These are phyloP conservation scores for Leptogaster cylindrica DNA, from an alignment of 2,888 invertebrate species.

Conservation along the genomic window DNA sequence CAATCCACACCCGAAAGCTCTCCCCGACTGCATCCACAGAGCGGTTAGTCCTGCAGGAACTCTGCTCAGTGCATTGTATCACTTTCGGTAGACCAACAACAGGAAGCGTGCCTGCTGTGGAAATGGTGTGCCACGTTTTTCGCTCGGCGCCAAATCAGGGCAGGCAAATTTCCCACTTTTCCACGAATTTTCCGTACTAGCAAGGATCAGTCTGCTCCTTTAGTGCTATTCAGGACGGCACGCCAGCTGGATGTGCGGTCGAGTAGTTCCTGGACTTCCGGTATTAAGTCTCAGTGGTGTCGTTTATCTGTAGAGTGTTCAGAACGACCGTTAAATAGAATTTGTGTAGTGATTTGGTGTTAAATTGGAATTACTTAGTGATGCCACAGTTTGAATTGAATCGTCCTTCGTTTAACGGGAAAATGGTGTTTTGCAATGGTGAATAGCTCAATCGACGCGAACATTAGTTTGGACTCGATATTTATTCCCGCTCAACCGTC, in stretches of 20 bases:
- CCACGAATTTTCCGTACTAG: slow-evolving; percentile 2
- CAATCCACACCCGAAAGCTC: slow-evolving; percentile 5
- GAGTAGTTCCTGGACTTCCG: not conserved
- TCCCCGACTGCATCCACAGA: not conserved
- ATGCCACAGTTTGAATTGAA: slow-evolving; percentile 13
- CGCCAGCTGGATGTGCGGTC: slow-evolving; percentile 28
- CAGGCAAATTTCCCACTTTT: slow-evolving; percentile 18
- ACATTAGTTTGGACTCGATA: slow-evolving; percentile 22
- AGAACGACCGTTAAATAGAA: no score
- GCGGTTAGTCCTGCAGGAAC: not conserved
- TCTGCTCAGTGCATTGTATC: not conserved
- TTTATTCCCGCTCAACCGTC: not conserved
- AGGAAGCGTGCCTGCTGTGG: not conserved
- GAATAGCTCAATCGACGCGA: slow-evolving; percentile 18
- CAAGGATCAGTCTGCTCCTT: slow-evolving; percentile 37
- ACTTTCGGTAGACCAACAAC: slow-evolving; percentile 6
- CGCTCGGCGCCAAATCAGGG: slow-evolving; percentile 28
- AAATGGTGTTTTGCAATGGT: slow-evolving; percentile 23
- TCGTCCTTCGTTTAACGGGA: not conserved
- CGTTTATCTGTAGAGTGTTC: not conserved
- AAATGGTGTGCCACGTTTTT: not conserved
- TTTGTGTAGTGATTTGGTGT: slow-evolving; percentile 18
- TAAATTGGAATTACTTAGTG: slow-evolving; percentile 13
- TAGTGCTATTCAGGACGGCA: slow-evolving; percentile 40
- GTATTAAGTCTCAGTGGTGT: not conserved